Evolutionary conservation across 2,888 invertebrate genomes (phyloP).

Genomic region (Bibio marci): DNA sequence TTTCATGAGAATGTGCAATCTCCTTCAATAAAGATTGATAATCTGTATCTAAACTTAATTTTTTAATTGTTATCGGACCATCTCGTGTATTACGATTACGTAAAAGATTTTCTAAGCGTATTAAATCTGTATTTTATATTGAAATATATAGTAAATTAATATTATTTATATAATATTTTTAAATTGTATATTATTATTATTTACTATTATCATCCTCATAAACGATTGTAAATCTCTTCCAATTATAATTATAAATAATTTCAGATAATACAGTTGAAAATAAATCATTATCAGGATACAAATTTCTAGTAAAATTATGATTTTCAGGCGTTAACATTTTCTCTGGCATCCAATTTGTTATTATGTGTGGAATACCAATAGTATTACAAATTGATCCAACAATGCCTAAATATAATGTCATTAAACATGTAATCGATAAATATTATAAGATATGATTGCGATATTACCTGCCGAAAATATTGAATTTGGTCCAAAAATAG

Average conservation of each 20-base stretch:
- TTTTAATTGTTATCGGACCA: slow-evolving; percentile 47
- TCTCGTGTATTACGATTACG: slow-evolving; percentile 47
- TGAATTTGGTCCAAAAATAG: slow-evolving; percentile 50
- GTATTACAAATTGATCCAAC: slow-evolving; percentile 40
- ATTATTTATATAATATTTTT: no score
- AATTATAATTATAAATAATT: slow-evolving; percentile 53
- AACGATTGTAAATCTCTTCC: slow-evolving; percentile 64
- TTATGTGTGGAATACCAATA: slow-evolving; percentile 45
- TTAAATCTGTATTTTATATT: no score
- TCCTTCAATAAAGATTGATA: slow-evolving; percentile 56
- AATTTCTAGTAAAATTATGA: slow-evolving; percentile 46
- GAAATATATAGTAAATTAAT: no score
- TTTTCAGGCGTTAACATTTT: no score
- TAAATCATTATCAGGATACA: slow-evolving; percentile 47
- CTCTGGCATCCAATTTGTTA: slow-evolving; percentile 38
- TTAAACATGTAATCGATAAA: background rate
- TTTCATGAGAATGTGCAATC: slow-evolving; percentile 50
- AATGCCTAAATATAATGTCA: slow-evolving; percentile 19
- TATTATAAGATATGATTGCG: background rate
- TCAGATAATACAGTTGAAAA: slow-evolving; percentile 58
- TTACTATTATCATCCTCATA: slow-evolving; percentile 75
- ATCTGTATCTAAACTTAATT: slow-evolving; percentile 40
- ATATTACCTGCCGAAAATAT: slow-evolving; percentile 23
- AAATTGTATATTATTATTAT: no score
- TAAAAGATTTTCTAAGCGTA: slow-evolving; percentile 61